Base-by-base conservation (phyloP, 2,888 invertebrate genomes). In the Nemotelus nigrinus region DNA sequence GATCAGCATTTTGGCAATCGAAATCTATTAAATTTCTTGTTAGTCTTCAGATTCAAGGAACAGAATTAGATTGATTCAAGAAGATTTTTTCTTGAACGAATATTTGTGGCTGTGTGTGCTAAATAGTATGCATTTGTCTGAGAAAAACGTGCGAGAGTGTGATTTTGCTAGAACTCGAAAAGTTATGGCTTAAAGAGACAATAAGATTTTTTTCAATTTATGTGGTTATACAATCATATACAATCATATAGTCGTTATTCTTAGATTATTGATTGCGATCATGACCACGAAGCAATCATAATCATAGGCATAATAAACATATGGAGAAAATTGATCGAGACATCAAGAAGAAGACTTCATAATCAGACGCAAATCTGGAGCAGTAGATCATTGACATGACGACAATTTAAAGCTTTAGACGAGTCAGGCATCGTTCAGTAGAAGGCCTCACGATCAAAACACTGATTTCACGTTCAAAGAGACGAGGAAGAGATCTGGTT, bases 1-100 rank as follows among this genome's bases (percentile, higher is more conserved):
- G 60, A 60, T 48, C 2, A 63, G n/a, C 25, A 55, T 70, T 70
- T 70, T 70, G 70, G 70, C 74, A 60, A 39, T 55, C 71, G 7
- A 10, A 41, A 39, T 53, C 4, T 8, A 68, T 57, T 71, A 57
- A 71, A 71, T 57, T 55, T 55, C 39, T 48, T 50, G 55, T 55
- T 63, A 8, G 63, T 41, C 41, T 41, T 65, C 3, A 25, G 10
- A 39, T 65, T 65, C 65, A 65, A 65, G 65, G 65, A 7, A 10
- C 47, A 65, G 65, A 65, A 47, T 47, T n/a, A 39, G 65, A 25
- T 25, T 25, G 25, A 25, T 25, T 25, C 25, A 25, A 25, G 25
- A 25, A 25, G 25, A 25, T 25, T 1, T 25, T 25, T 25, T 25
- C 25, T 25, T 25, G 25, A 25, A 25, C 25, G 25, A 25, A 25